Base-by-base conservation (phyloP, 2,888 invertebrate species). In the Hemaris fuciformis region DNA sequence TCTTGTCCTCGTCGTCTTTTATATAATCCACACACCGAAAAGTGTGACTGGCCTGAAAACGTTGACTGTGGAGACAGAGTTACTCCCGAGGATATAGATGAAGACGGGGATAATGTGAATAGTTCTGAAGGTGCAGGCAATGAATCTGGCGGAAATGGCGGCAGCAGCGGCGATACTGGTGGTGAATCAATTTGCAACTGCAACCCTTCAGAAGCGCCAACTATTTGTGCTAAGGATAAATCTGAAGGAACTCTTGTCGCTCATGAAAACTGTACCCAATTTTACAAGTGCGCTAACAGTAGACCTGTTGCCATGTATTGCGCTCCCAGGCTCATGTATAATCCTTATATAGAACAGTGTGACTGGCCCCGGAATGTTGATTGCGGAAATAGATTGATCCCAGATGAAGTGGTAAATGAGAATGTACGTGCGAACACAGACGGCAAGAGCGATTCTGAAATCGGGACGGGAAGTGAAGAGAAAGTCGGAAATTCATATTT, bases 251-350 rank as follows among this genome's bases (percentile, higher is more conserved):
- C 71, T 1, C 62, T 81, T 4, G 63, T 82, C 0, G 77, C 81
- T 0, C 73, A 75, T 18, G 73, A 71, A 43, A 67, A 71, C 59
- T 71, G 74, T 60, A 57, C 72, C 25, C 68, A 74, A 57, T 78
- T 70, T 65, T 75, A 94, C 23, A 94, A 94, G 70, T 95, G 95
- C 73, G 93, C 94, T 89, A 91, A 94, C 68, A 94, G 93, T 8
- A 74, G 80, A 0, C 94, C 91, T 0, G 78, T 93, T 4, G 94
- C 93, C 67, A 88, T 93, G 69, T 77, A 83, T 1, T 95, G 95
- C 69, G 93, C 93, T 0, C 75, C 79, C 3, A 92, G 91, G 7
- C 78, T 94, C 0, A 75, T 93, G 0, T 95, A 94, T 77, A 93
- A 93, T 42, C 86, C 85, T 8, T 76, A 81, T 27, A 88, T 76